These are phyloP conservation scores for Lycophotia porphyrea DNA, from an alignment of 2,888 invertebrate genomes.

Conservation along the genomic window DNA sequence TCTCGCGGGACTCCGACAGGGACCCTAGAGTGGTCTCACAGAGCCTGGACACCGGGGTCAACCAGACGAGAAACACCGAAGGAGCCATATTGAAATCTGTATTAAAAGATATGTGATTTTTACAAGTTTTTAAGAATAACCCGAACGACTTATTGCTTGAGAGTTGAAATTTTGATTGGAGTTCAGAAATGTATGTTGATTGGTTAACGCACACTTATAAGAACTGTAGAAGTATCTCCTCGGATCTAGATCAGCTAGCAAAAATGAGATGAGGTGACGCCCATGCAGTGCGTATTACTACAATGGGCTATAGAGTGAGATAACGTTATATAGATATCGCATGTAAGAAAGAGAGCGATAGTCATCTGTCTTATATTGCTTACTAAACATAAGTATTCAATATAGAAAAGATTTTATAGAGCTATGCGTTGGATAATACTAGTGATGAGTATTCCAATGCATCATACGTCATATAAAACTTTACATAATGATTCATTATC, in stretches of 20 bases:
- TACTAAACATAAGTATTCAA: not conserved
- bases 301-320: slow-evolving; percentile 2
- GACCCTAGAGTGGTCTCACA: slow-evolving; percentile 66
- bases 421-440: too few relatives aligned
- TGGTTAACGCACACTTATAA: not conserved
- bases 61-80: slow-evolving; percentile 85
- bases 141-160: not conserved
- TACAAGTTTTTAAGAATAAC: slow-evolving; percentile 45
- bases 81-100: slow-evolving; percentile 88
- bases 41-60: slow-evolving; percentile 83
- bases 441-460: too few relatives aligned
- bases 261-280: not conserved
- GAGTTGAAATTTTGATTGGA: slow-evolving; percentile 26
- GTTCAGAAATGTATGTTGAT: slow-evolving; percentile 8
- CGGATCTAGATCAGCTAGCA: not conserved
- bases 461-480: too few relatives aligned
- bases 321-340: not conserved
- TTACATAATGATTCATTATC: too few relatives aligned
- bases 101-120: slow-evolving; percentile 83
- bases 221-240: not conserved
- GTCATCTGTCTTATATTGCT: not conserved
- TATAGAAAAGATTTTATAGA: slow-evolving; percentile 1
- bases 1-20: slow-evolving; percentile 78
- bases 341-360: not conserved
- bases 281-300: not conserved